Evolutionary conservation across 2,113 vertebrate genomes (phyloP).

Genomic region (Petroica traversi): DNA sequence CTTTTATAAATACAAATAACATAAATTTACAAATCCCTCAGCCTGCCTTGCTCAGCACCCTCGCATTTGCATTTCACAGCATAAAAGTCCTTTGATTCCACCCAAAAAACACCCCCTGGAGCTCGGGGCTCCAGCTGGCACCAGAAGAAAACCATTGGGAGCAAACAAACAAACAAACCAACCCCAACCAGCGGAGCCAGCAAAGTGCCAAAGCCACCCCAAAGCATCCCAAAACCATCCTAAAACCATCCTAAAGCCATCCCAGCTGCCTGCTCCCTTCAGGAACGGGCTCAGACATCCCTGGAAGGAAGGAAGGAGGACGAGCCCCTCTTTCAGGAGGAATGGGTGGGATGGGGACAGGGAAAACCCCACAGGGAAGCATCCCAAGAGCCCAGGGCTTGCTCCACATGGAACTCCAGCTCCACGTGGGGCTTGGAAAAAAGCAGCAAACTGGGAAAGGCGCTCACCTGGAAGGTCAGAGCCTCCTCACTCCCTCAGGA

Average conservation of each 20-base stretch:
- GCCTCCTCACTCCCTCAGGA: not conserved
- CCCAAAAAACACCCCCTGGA: not conserved
- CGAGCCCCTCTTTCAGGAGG: not conserved
- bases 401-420: not conserved
- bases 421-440: not conserved
- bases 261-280: not conserved
- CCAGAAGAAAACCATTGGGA: not conserved
- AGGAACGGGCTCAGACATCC: not conserved
- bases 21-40: not conserved
- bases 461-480: not conserved
- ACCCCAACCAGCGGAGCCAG: not conserved
- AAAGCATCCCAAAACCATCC: too few species aligned
- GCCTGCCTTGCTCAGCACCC: not conserved
- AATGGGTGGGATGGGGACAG: not conserved
- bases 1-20: not conserved
- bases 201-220: not conserved
- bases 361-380: fast-evolving
- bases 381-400: fast-evolving
- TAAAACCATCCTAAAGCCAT: not conserved
- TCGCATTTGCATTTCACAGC: not conserved
- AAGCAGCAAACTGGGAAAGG: not conserved
- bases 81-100: conserved; percentile 8
- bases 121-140: conserved; percentile 6
- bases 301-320: not conserved
- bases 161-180: not conserved